These are phyloP conservation scores for Dipodomys stephensi DNA, from an alignment of 2,113 vertebrate species.

Conservation along the genomic window DNA sequence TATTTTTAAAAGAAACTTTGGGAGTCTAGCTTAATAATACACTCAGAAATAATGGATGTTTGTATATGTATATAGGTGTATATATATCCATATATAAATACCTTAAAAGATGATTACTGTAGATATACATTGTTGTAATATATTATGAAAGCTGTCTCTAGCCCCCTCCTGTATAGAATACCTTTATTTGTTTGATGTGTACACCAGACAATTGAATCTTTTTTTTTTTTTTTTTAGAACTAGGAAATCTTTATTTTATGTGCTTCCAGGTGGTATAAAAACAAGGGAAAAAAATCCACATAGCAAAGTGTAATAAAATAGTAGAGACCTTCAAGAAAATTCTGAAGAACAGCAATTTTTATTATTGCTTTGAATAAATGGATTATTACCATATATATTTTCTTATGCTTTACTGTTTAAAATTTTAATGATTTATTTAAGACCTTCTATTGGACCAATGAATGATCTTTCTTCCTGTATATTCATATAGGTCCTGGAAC, in stretches of 20 bases:
- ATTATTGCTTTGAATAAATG: conserved; percentile 31
- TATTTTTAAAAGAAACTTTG: conserved; percentile 9
- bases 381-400: conserved; percentile 10
- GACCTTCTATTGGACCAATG: background rate
- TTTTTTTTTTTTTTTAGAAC: too few relatives aligned
- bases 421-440: conserved; percentile 14
- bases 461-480: background rate
- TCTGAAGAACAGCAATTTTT: too few relatives aligned
- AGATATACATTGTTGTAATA: background rate
- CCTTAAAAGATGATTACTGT: background rate
- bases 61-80: too few relatives aligned
- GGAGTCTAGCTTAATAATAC: conserved; percentile 25
- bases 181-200: background rate
- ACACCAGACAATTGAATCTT: background rate
- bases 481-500: background rate
- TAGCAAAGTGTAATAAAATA: too few relatives aligned
- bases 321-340: too few relatives aligned
- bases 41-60: background rate
- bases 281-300: too few relatives aligned
- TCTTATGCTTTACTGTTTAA: background rate
- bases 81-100: too few relatives aligned
- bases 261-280: too few relatives aligned
- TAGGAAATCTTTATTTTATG: too few relatives aligned
- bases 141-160: background rate
- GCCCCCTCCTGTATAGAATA: background rate